These are phyloP conservation scores for Xenopus laevis DNA, from an alignment of 2,113 vertebrate species.

Conservation along the genomic window DNA sequence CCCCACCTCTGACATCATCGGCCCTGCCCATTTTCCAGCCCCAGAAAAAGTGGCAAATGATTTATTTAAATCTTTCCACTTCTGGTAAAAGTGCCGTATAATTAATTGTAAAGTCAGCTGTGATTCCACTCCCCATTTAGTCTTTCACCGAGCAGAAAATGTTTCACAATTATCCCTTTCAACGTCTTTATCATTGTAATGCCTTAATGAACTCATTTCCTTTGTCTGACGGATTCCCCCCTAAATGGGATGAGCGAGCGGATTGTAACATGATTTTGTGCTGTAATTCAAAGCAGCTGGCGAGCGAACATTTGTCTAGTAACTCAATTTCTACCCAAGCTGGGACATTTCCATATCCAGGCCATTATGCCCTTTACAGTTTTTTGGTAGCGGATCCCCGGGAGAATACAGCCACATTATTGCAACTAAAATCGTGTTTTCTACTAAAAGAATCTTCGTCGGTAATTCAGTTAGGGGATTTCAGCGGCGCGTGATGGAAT, in stretches of 20 bases:
- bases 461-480: conserved; percentile 41
- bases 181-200: conserved; percentile 27
- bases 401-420: conserved; percentile 37
- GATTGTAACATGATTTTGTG: conserved; percentile 31
- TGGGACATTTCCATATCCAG: conserved; percentile 33
- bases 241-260: background rate
- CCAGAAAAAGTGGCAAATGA: too few relatives aligned
- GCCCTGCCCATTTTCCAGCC: too few relatives aligned
- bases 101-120: conserved; percentile 14
- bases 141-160: conserved; percentile 25
- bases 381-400: conserved; percentile 21
- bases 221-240: conserved; percentile 23
- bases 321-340: conserved; percentile 35
- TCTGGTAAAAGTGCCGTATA: too few relatives aligned
- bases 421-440: conserved; percentile 47
- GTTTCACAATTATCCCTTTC: conserved; percentile 15
- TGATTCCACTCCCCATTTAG: background rate
- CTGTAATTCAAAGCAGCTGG: conserved; percentile 30
- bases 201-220: conserved; percentile 36
- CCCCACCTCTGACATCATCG: too few relatives aligned
- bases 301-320: conserved; percentile 38
- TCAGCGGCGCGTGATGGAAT: conserved; percentile 9
- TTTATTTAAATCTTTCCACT: too few relatives aligned
- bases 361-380: conserved; percentile 1
- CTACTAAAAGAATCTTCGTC: conserved; percentile 33